Percentiles rank a stretch among this genome's conserved stretches.
These are phyloP conservation scores for Abrostola tripartita DNA, from an alignment of 2,888 invertebrate genomes.

Conservation along the genomic window DNA sequence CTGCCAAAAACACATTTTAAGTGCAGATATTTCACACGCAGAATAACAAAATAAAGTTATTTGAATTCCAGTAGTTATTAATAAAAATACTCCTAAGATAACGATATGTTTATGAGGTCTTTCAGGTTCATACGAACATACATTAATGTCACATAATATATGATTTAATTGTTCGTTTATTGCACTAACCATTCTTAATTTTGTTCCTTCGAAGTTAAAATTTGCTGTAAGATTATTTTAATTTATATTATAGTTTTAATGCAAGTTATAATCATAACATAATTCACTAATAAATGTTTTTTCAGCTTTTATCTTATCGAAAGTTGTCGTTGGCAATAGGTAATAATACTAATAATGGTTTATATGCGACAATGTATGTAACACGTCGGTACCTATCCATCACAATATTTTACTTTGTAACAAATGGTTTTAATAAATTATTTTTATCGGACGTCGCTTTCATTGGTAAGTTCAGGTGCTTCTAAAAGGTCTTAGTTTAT, in stretches of 20 bases:
- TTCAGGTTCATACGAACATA: conserved; percentile 60
- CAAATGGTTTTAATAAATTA: too few relatives aligned
- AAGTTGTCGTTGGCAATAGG: conserved; percentile 3
- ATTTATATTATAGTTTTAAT: conserved; percentile 52
- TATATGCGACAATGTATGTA: conserved; percentile 8
- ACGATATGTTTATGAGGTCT: conserved; percentile 51
- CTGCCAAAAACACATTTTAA: not conserved
- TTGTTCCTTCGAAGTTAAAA: conserved; percentile 37
- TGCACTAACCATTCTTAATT: conserved; percentile 53
- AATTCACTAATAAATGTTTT: conserved; percentile 22
- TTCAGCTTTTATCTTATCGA: conserved; percentile 14
- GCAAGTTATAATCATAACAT: conserved; percentile 36
- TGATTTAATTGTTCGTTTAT: conserved; percentile 66
- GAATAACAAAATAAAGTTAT: conserved; percentile 20
- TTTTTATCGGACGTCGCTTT: too few relatives aligned
- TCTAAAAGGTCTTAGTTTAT: too few relatives aligned
- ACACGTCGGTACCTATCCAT: not conserved
- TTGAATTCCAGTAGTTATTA: conserved; percentile 13
- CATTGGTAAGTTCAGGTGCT: too few relatives aligned
- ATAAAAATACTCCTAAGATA: conserved; percentile 33
- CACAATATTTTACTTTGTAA: too few relatives aligned
- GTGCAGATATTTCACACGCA: not conserved
- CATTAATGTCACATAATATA: conserved; percentile 58
- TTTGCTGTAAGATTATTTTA: conserved; percentile 50
- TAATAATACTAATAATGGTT: conserved; percentile 1